phyloP scores from a whole-genome alignment of 1,140 invertebrate genomes.

The Drosophila takahashii region DNA sequence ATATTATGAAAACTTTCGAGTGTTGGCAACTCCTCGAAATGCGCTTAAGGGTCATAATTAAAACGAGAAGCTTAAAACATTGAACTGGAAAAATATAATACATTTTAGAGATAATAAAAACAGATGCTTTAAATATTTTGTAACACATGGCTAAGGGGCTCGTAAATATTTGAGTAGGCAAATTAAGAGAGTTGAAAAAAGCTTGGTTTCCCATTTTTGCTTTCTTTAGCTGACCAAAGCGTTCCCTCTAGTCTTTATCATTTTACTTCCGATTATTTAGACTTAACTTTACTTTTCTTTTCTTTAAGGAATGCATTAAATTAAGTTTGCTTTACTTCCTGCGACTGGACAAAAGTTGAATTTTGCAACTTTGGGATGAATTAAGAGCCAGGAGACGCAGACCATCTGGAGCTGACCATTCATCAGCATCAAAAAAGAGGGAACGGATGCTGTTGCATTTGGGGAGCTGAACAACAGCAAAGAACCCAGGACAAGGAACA shows the following conservation, averaged over 20 bases:
- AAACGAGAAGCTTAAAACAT: conserved; percentile 34
- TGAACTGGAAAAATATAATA: conserved; percentile 9
- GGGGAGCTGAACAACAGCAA: conserved; percentile 9
- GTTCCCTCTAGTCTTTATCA: no score
- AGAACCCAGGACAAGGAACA: conserved; percentile 6
- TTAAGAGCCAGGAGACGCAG: conserved; percentile 1
- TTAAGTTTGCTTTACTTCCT: conserved; percentile 10
- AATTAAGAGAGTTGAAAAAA: background rate
- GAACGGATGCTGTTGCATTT: conserved; percentile 14
- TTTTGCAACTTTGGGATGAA: conserved; percentile 11
- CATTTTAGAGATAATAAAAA: background rate
- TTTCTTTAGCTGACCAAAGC: no score
- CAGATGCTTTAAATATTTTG: background rate
- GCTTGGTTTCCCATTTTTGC: background rate
- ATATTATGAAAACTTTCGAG: conserved; percentile 50
- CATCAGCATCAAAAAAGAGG: conserved; percentile 34
- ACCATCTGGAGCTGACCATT: conserved; percentile 35
- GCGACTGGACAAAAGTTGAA: conserved; percentile 9
- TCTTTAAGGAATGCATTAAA: background rate
- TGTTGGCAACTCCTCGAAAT: conserved; percentile 45
- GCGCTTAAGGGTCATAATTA: conserved; percentile 56
- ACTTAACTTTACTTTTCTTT: background rate
- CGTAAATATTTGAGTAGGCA: background rate
- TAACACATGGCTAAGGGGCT: background rate
- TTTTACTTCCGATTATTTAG: background rate